Base-by-base conservation (phyloP, 2,113 vertebrate genomes). In the Hucho hucho region DNA sequence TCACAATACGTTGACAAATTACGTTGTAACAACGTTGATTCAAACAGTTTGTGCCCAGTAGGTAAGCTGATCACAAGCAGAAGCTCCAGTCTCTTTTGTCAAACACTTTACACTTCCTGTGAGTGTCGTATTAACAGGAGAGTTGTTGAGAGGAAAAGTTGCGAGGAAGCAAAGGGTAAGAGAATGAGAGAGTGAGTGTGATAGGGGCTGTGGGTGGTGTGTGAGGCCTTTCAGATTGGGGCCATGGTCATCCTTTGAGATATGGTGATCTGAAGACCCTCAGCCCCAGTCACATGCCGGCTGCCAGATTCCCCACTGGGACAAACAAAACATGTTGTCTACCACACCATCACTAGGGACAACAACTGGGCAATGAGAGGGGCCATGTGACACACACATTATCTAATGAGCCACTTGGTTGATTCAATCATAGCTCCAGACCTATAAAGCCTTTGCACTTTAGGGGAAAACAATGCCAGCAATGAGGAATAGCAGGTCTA, bases 251-350 rank as follows among this genome's bases (percentile, higher is more conserved):
- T 81, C 66, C 82, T 79, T 56, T 37, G 47, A 69, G 69, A 82
- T 68, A 32, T 47, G 11, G 20, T 66, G 43, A 73, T 78, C 73
- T 76, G 64, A 80, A 43, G 72, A 82, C 64, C 69, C 78, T 86
- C 73, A 64, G 26, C 53, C 66, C 75, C 24, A 75, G 70, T 83
- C 84, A 81, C 74, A 79, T 71, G 83, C 63, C 1, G 75, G 70
- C 18, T 58, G 63, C 1, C 80, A 86, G 84, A 86, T 81, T 83
- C 72, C 81, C 78, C 66, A 3, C 76, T 72, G 75, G 37, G 79
- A 77, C 79, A 74, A 80, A 80, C 82, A 83, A 86, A 86, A 83
- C 1, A 43, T 25, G 47, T 14, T 25, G 24, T 59, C 47, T 26
- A 28, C n/a, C 28, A 25, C 32, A 53, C 43, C 80, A 76, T 70